Base-by-base conservation (phyloP, 1,140 invertebrate genomes). In the Nomia melanderi region DNA sequence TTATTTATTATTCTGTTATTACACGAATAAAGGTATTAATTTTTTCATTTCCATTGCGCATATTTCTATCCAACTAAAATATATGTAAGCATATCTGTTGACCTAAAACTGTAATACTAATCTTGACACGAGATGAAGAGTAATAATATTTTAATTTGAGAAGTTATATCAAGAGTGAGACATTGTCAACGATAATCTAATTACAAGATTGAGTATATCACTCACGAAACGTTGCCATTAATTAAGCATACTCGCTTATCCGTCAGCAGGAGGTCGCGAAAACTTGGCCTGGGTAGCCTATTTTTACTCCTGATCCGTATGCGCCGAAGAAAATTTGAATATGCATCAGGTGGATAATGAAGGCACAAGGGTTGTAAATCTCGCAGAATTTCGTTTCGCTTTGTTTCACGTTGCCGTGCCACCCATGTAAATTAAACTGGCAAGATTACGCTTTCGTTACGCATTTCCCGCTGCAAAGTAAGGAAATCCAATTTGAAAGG, bases 291-390 rank as follows among this genome's bases (percentile, higher is more conserved):
- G 53, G 50, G 73, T 50, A 76, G 47, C 64, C 64, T 75, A 76
- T 76, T 69, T 76, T 69, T 69, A 67, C 25, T 33, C 54, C 27
- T 39, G 36, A 76, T 59, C n/a, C 20, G 63, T 69, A 69, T 70
- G 65, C 65, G 25, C 39, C 29, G 39, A 57, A 59, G 11, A 39
- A 36, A 57, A 56, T 11, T 50, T 76, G 65, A 76, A 76, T 76
- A 70, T 76, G 73, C 73, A 70, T 59, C 54, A 29, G 39, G 17
- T 57, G 69, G 54, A 69, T 59, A 76, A 76, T 76, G 53, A 17
- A 41, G 33, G 20, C n/a, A n/a, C 56, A 1, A 23, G 71, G 31
- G 33, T 59, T 69, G 41, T 70, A 70, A 76, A 60, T 76, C 54
- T 69, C n/a, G 29, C 1, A n/a, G 54, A 31, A 69, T 76, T 44